These are phyloP conservation scores for Lycorma delicatula DNA, from an alignment of 1,140 invertebrate species.

Conservation along the genomic window DNA sequence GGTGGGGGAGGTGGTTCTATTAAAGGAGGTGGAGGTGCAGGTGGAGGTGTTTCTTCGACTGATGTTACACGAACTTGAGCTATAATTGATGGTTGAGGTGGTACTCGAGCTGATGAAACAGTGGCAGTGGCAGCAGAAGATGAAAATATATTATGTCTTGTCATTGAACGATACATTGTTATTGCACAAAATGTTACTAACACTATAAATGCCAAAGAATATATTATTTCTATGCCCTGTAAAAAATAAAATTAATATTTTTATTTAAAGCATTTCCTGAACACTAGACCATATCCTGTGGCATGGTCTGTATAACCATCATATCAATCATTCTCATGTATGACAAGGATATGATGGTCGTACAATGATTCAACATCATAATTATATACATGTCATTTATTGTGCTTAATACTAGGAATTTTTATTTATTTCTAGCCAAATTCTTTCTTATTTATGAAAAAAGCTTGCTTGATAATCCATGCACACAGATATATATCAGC, in stretches of 20 bases:
- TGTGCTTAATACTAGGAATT: no score
- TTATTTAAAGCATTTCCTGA: neutral
- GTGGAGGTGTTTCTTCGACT: conserved; percentile 42
- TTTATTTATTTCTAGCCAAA: no score
- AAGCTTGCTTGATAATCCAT: no score
- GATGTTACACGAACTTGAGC: no score
- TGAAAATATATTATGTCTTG: neutral
- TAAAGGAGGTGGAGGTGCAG: conserved; percentile 23
- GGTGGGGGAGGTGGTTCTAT: conserved; percentile 45
- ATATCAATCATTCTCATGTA: neutral
- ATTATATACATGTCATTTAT: no score
- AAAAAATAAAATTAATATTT: neutral
- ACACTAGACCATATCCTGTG: neutral
- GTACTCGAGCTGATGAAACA: conserved; percentile 16
- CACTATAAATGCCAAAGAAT: neutral
- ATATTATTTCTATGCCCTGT: neutral
- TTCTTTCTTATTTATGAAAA: no score
- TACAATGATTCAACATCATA: no score
- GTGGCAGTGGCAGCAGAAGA: neutral
- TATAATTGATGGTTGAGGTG: neutral
- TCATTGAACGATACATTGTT: neutral
- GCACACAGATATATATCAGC: no score
- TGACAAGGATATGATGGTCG: no score
- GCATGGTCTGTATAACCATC: neutral
- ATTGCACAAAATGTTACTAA: neutral